Evolutionary conservation across 2,797 vertebrate species (phyloP).

Genomic region (Anniella stebbinsi): DNA sequence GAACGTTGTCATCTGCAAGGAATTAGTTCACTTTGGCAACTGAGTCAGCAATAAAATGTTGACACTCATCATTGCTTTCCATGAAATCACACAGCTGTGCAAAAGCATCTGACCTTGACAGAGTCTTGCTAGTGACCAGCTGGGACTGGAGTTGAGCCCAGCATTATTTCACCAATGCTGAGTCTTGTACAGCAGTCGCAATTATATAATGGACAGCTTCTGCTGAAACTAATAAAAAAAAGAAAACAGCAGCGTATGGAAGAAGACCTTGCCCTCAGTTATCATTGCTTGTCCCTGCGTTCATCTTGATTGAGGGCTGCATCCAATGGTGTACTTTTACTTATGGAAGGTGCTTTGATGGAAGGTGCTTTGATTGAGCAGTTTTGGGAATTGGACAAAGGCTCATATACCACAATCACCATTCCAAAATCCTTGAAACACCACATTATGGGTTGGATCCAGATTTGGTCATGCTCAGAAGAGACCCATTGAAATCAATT

Average conservation of each 20-base stretch:
- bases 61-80: slow-evolving; percentile 22
- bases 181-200: background rate
- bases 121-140: slow-evolving; percentile 13
- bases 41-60: background rate
- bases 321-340: background rate
- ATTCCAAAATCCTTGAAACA: background rate
- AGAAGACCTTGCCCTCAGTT: background rate
- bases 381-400: background rate
- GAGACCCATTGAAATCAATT: background rate
- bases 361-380: background rate
- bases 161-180: background rate
- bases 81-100: slow-evolving; percentile 27
- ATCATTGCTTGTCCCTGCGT: no score
- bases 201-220: background rate
- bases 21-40: slow-evolving; percentile 10
- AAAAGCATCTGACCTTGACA: slow-evolving; percentile 23
- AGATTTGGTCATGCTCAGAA: background rate
- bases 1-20: slow-evolving; percentile 14
- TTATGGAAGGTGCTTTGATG: background rate
- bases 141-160: slow-evolving; percentile 22
- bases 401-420: background rate
- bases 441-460: background rate
- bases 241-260: background rate
- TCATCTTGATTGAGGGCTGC: background rate
- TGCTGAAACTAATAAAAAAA: background rate